These are phyloP conservation scores for Meda fulgida DNA, from an alignment of 2,797 vertebrate species.

Conservation along the genomic window DNA sequence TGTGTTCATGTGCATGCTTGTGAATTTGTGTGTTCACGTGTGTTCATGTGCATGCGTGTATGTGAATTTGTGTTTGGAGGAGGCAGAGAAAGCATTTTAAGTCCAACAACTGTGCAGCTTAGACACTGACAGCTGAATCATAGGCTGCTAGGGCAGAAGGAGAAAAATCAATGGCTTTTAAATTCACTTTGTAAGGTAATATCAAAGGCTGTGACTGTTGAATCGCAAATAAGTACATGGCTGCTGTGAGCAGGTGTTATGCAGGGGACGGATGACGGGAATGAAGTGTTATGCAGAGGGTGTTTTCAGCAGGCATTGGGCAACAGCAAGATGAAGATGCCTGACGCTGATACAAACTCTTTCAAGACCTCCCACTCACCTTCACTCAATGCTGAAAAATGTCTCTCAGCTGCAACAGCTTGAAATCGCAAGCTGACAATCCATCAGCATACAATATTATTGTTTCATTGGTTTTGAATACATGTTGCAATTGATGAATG, in stretches of 20 bases:
- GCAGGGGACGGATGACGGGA: constrained; percentile 23
- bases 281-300: constrained; percentile 46
- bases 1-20: not conserved
- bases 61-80: constrained; percentile 38
- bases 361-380: constrained; percentile 51
- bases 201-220: constrained; percentile 52
- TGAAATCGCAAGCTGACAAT: constrained; percentile 1
- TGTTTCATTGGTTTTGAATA: not conserved
- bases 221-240: constrained; percentile 40
- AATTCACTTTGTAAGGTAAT: constrained; percentile 58
- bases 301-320: constrained; percentile 36
- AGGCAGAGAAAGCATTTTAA: constrained; percentile 45
- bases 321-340: constrained; percentile 47
- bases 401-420: constrained; percentile 9
- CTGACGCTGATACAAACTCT: constrained; percentile 47
- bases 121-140: constrained; percentile 53
- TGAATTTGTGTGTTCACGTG: too few species aligned
- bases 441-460: constrained; percentile 9
- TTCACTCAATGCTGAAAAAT: constrained; percentile 43
- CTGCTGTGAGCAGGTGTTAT: constrained; percentile 25
- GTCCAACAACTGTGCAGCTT: constrained; percentile 32
- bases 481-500: not conserved
- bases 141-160: constrained; percentile 51
- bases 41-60: not conserved
- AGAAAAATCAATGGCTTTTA: constrained; percentile 60